These are phyloP conservation scores for Drosophila antonietae DNA, from an alignment of 2,888 invertebrate genomes.

Conservation along the genomic window DNA sequence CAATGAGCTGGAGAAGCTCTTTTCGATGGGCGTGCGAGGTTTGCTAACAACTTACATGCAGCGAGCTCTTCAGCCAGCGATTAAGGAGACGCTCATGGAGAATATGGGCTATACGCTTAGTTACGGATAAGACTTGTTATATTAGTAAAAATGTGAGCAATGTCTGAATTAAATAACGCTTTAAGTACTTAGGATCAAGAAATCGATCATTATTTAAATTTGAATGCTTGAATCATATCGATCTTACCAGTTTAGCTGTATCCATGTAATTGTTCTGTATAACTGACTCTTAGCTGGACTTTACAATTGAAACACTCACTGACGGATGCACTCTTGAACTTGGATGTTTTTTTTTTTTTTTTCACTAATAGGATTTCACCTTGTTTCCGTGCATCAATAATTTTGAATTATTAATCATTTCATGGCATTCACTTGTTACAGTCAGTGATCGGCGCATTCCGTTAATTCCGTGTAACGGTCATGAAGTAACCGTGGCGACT, in stretches of 20 bases:
- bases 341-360: constrained; percentile 41
- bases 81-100: constrained; percentile 93
- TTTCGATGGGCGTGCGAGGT: constrained; percentile 92
- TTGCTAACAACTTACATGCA: constrained; percentile 93
- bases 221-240: background rate
- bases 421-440: constrained; percentile 52
- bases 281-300: constrained; percentile 31
- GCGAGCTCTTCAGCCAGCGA: constrained; percentile 92
- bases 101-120: constrained; percentile 95
- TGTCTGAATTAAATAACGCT: constrained; percentile 47
- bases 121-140: constrained; percentile 87
- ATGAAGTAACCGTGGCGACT: constrained; percentile 67
- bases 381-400: constrained; percentile 66
- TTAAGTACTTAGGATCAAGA: constrained; percentile 37
- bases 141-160: constrained; percentile 21
- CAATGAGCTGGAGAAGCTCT: constrained; percentile 93
- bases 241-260: constrained; percentile 79
- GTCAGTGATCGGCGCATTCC: constrained; percentile 54
- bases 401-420: constrained; percentile 67
- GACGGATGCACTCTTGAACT: constrained; percentile 47
- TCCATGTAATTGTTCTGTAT: constrained; percentile 63
- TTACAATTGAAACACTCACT: constrained; percentile 16
- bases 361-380: constrained; percentile 61
- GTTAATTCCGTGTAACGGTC: constrained; percentile 58
- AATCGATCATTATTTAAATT: background rate